Evolutionary conservation across 2,797 vertebrate species (phyloP), one percentile per base, ranked within the genome.

Genomic region (Euphonia xanthogaster): DNA sequence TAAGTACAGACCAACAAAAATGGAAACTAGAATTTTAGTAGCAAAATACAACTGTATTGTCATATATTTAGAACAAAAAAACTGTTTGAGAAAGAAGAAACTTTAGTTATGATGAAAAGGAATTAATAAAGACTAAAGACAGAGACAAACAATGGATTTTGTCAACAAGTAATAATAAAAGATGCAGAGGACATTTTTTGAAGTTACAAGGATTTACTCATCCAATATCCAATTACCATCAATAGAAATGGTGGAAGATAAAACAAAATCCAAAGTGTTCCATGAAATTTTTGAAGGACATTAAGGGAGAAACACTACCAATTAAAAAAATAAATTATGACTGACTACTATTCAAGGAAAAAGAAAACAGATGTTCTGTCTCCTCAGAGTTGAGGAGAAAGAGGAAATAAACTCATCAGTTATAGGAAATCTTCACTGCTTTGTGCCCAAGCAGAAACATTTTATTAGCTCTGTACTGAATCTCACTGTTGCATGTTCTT

Each of bases 51-150:
- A 62, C 18, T 51, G 30, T 2, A 55, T 6, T 17, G 15, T 45
- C 7, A 22, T 39, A 6, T 31, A 62, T 61, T 68, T 70, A 37
- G 42, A 81, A 72, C 2, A 55, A 74, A 57, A 87, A 57, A 87
- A 63, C 24, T 14, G 20, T 31, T 35, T 31, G 42, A 61, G 55
- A 84, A 81, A 68, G 31, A 86, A 87, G 39, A 6, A 70, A 70
- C 7, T 91, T 72, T 5, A 63, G 12, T 39, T 82, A 31, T 16
- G 33, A 77, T 23, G 40, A 44, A 71, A 61, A 72, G 13, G 31
- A 87, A 80, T 35, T 84, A 53, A 82, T 75, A 54, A 82, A 88
- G 51, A 66, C 48, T 76, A 44, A 90, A 83, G 76, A 50, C 7
- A 54, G 2, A 75, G 16, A 58, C 5, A n/a, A 80, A 70, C 9